Percentiles rank a stretch among this genome's conserved stretches.
These are phyloP conservation scores for Onchidella celtica DNA, from an alignment of 2,888 invertebrate species.

Conservation along the genomic window DNA sequence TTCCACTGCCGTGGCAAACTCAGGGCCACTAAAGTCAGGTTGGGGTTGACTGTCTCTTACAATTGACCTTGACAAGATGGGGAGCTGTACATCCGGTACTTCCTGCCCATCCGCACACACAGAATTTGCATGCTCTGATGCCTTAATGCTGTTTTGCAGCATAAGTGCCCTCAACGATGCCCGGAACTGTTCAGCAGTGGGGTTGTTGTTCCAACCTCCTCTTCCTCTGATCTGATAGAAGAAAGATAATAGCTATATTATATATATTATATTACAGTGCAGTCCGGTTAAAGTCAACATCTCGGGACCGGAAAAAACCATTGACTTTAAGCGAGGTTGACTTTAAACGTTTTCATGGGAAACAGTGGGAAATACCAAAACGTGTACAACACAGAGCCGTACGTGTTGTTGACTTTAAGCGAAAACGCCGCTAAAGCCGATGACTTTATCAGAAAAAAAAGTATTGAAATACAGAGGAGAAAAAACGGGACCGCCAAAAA, in stretches of 20 bases:
- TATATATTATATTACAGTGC: no score
- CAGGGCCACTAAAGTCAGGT: not conserved
- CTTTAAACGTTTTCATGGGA: not conserved
- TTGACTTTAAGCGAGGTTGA: not conserved
- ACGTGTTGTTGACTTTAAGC: no score
- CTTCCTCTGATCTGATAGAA: no score
- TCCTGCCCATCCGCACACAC: not conserved
- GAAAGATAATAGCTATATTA: no score
- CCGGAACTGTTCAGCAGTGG: not conserved
- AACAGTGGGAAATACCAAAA: no score
- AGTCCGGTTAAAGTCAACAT: not conserved
- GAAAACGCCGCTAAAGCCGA: no score
- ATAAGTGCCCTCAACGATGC: not conserved
- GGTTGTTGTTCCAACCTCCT: slow-evolving; percentile 19
- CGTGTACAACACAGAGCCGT: no score
- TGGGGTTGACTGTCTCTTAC: not conserved
- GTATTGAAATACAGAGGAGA: no score
- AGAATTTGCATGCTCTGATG: not conserved
- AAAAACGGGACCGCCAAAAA: no score
- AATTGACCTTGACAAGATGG: not conserved
- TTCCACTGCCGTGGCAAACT: not conserved
- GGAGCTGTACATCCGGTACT: not conserved
- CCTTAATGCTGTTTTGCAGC: not conserved
- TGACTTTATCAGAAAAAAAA: no score
- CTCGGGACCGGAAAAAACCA: no score